Evolutionary conservation across 2,888 invertebrate genomes (phyloP).

Genomic region (Agrenia bidenticulata): DNA sequence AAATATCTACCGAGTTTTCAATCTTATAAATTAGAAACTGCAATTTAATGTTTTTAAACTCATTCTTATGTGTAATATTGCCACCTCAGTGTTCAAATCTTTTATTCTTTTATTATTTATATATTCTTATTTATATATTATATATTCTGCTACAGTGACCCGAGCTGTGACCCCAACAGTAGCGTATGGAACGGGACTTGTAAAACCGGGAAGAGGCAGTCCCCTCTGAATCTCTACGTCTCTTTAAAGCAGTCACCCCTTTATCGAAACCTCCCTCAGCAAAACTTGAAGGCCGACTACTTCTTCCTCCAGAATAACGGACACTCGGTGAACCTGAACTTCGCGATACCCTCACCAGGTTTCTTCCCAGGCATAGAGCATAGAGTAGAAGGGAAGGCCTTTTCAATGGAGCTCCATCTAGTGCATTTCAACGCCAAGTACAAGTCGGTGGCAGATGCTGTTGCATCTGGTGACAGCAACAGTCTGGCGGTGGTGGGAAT

Average conservation of each 20-base stretch:
- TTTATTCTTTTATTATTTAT: no score
- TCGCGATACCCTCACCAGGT: not conserved
- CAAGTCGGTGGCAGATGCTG: conserved; percentile 60
- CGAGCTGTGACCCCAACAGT: conserved; percentile 37
- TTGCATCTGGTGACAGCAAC: conserved; percentile 56
- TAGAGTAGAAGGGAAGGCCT: conserved; percentile 67
- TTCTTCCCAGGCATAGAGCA: conserved; percentile 68
- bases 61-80: no score
- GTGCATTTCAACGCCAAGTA: conserved; percentile 70
- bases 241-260: no score
- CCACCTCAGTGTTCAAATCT: no score
- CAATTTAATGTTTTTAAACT: no score
- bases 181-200: conserved; percentile 68
- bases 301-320: conserved; percentile 8
- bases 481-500: conserved; percentile 68
- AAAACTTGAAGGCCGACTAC: no score
- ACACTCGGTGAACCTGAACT: not conserved
- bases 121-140: no score
- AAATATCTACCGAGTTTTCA: no score
- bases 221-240: conserved; percentile 69
- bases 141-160: conserved; percentile 31
- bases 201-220: conserved; percentile 66
- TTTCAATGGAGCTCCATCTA: conserved; percentile 74
- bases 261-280: no score
- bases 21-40: no score